Evolutionary conservation across 2,888 invertebrate genomes (phyloP).

Genomic region (Coenonympha glycerion): DNA sequence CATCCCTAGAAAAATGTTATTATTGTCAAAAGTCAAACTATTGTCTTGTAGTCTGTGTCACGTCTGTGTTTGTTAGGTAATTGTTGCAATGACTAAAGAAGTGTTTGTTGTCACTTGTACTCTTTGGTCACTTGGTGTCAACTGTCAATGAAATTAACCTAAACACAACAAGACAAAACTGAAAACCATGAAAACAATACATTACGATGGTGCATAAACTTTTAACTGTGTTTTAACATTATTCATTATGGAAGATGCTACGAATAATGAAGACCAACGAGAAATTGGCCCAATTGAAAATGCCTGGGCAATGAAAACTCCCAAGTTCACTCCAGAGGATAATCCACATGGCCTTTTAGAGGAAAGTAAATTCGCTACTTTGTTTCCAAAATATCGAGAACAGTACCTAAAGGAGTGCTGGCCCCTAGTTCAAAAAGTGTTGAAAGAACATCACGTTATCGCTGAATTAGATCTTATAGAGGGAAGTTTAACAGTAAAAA

Average conservation of each 20-base stretch:
- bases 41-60: too few relatives aligned
- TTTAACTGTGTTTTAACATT: too few relatives aligned
- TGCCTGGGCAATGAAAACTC: conserved; percentile 91
- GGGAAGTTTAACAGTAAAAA: conserved; percentile 95
- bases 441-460: conserved; percentile 85
- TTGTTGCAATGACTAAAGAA: too few relatives aligned
- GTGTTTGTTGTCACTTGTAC: too few relatives aligned
- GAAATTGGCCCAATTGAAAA: conserved; percentile 81
- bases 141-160: too few relatives aligned
- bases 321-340: conserved; percentile 90
- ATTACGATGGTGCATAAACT: too few relatives aligned
- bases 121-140: too few relatives aligned
- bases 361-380: conserved; percentile 96
- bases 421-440: conserved; percentile 92
- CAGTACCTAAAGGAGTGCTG: conserved; percentile 96
- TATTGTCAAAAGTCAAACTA: too few relatives aligned
- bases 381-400: conserved; percentile 98
- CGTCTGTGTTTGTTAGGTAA: too few relatives aligned
- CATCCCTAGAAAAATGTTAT: too few relatives aligned
- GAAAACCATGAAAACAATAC: too few relatives aligned
- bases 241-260: conserved; percentile 16
- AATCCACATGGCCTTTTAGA: conserved; percentile 91
- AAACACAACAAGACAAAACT: too few relatives aligned
- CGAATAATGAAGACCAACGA: conserved; percentile 37
- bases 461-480: conserved; percentile 95